A percentile compares a stretch with the other conserved stretches of the same genome.
Conservation (phyloP, 2,113 vertebrate genomes). For the Cheilinus undulatus region DNA sequence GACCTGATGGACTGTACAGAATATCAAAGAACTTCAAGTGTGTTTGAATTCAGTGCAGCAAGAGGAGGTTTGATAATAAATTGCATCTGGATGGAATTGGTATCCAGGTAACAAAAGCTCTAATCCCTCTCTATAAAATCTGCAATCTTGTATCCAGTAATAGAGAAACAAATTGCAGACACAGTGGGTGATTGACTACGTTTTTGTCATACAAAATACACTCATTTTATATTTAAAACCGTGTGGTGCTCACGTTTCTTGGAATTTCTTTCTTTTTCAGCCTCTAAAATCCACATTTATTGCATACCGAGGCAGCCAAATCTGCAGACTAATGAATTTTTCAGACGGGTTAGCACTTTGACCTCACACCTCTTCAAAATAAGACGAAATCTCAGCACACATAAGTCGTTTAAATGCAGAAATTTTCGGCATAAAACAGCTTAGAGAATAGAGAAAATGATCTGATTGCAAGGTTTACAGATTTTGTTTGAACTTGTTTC, state of each 20-base stretch:
- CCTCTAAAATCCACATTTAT: constrained; percentile 17
- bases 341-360: constrained; percentile 15
- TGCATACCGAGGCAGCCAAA: constrained; percentile 21
- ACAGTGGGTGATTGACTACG: neutral
- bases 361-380: neutral
- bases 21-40: constrained; percentile 59
- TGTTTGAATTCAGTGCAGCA: constrained; percentile 68
- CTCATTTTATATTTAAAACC: neutral
- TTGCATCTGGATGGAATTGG: constrained; percentile 61
- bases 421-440: constrained; percentile 14
- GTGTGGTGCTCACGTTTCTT: too few relatives aligned
- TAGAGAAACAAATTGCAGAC: constrained; percentile 21
- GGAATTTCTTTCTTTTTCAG: too few relatives aligned
- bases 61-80: constrained; percentile 60
- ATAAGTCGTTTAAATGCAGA: constrained; percentile 16
- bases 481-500: constrained; percentile 31
- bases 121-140: constrained; percentile 67
- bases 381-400: neutral
- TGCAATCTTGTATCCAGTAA: constrained; percentile 36
- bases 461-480: constrained; percentile 23
- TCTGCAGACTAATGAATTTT: constrained; percentile 36
- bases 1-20: constrained; percentile 37
- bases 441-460: constrained; percentile 32
- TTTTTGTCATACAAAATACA: constrained; percentile 9
- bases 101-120: constrained; percentile 77